Evolutionary conservation across 2,797 vertebrate genomes (phyloP), one percentile per base, ranked within the genome.

Genomic region (Poeciliopsis presidionis): DNA sequence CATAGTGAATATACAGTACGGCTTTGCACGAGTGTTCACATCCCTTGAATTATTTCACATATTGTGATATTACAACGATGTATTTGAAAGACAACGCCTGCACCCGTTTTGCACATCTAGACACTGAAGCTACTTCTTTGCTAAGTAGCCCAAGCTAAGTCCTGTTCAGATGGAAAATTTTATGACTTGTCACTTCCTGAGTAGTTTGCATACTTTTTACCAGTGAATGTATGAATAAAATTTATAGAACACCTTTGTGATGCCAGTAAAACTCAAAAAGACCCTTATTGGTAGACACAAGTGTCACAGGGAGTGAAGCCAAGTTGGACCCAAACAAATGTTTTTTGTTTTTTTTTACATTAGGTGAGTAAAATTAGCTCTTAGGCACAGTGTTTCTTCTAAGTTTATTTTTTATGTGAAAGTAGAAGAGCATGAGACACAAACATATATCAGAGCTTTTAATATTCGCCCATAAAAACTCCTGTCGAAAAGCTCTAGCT

Each of bases 391-490:
- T 20, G 14, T 3, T 2, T 2, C 20, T 18, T 3, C 11, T 0
- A 7, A 61, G 7, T 7, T 7, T 8, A 30, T 33, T 63, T 18
- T 36, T 63, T 33, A 63, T 30, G 2, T 33, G 81, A 73, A 75
- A 81, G 1, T 33, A 25, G 4, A 77, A 51, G 76, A 81, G 70
- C 28, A 45, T 30, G 43, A 73, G 75, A 71, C 55, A 57, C 77
- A 75, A 78, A 72, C 86, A 84, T 81, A 75, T 76, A 45, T 82
- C 55, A 7, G 76, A 73, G 80, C 73, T 70, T 74, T 73, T 65
- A 14, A 81, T 67, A 67, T 78, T 55, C 78, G 46, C 74, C 46
- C 8, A 5, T 14, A 67, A 72, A 78, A 79, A 74, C 72, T 20
- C 28, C 77, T 33, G 47, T 20, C 1, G 1, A 22, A 36, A 8